Evolutionary conservation across 2,888 invertebrate species (phyloP), one percentile per base, ranked within the genome.

Genomic region (Sarcophaga subvicina): DNA sequence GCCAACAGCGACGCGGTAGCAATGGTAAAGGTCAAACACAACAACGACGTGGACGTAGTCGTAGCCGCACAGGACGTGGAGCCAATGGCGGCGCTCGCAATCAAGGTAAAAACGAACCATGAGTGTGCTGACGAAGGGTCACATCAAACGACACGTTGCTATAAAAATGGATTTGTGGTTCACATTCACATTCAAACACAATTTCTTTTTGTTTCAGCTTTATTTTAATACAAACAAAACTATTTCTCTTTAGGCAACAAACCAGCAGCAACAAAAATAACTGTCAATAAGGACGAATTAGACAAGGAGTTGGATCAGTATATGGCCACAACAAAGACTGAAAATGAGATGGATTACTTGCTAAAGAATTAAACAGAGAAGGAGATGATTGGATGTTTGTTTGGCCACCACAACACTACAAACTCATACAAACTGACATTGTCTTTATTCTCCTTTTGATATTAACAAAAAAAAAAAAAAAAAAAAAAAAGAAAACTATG

Each of bases 301-400:
- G 96, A 96, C 89, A 94, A 94, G n/a, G 95, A 96, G 90, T 91
- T 96, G 54, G 96, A 96, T 89, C 95, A 95, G 81, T 96, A 96
- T 93, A 96, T 96, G 96, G 94, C 96, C 4, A 95, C 95, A 89
- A 95, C 95, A 37, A 95, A 95, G 90, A 93, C 90, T 60, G 90
- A 89, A 77, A 88, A 88, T 71, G 88, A 91, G 81, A 90, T 91
- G 90, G 92, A 92, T 75, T 92, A 88, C 83, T 79, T 92, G 80
- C 78, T 92, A 5, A 88, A 86, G 64, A 91, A 92, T 87, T 92
- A 90, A 84, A 45, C 17, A 25, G 2, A 37, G 2, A n/a, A 75
- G 27, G 12, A 8, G 12, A 60, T 37, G 12, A 47, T 62, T 22
- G 27, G 37, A 37, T 12, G 11, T 49, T 59, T 17, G 45, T 37